Base-by-base conservation (phyloP, 1,140 invertebrate species). In the Spodoptera litura region DNA sequence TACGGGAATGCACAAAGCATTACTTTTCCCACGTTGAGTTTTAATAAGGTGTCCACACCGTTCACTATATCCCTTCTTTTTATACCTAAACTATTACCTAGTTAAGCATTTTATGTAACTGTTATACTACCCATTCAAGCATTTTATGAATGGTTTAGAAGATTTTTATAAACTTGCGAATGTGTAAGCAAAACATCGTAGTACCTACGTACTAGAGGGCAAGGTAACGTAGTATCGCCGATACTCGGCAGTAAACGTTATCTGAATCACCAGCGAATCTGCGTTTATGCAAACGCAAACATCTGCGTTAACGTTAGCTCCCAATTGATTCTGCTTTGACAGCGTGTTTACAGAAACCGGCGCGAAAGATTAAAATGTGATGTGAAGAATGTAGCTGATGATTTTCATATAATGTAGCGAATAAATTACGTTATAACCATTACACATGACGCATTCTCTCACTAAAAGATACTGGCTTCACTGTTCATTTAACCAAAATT, bases 291-390 rank as follows among this genome's bases (percentile, higher is more conserved):
- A 52, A 82, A 86, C 81, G 89, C 89, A 91, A 91, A 91, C 85
- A 89, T 73, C 59, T 61, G 78, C 75, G 81, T 78, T 76, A 81
- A 81, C 79, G 71, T 80, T 82, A 62, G 62, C 62, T 78, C 85
- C 83, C 87, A 85, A 90, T 87, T 87, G 87, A 88, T 82, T 83
- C 78, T 78, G 71, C 73, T 87, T 87, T 86, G 86, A 86, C 86
- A 84, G 84, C 59, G 31, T 88, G 87, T 91, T 88, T 89, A 90
- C 82, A 77, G 80, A 81, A 81, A 52, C 38, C 49, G 58, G 64
- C 70, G 75, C 31, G 66, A 77, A 81, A 25, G 82, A 84, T 88
- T 86, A 85, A 86, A 85, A 86, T 84, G 83, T 78, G 79, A 79
- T 78, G 81, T 83, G 79, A 85, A 84, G 80, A 82, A 56, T 78